Percentiles rank a stretch among this genome's conserved stretches.
Conservation (phyloP, 2,888 invertebrate genomes). For the Sminthurinus aureus region DNA sequence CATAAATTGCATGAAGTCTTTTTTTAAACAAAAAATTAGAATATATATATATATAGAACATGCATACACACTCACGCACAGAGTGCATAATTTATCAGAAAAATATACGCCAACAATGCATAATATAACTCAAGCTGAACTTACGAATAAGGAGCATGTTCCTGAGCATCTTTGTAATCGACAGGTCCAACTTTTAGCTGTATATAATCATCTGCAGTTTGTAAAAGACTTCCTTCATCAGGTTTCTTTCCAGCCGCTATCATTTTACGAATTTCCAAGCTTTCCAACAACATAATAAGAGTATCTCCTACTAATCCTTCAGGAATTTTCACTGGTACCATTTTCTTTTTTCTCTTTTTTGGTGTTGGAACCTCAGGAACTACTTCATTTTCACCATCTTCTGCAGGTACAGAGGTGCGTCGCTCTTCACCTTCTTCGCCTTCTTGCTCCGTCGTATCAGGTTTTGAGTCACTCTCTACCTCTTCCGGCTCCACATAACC, state of each 20-base stretch:
- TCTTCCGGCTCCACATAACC: slow-evolving; percentile 30
- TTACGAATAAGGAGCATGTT: slow-evolving; percentile 56
- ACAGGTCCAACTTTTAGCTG: slow-evolving; percentile 51
- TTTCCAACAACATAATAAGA: slow-evolving; percentile 54
- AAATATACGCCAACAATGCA: no score
- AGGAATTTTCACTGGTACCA: slow-evolving; percentile 49
- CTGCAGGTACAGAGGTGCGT: background rate
- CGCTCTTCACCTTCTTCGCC: background rate
- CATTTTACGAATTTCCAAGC: slow-evolving; percentile 51
- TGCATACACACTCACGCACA: no score
- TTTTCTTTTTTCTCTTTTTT: slow-evolving; percentile 36
- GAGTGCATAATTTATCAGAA: no score
- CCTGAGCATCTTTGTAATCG: slow-evolving; percentile 49
- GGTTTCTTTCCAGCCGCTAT: slow-evolving; percentile 47
- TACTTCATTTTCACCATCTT: slow-evolving; percentile 7
- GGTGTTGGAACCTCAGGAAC: background rate
- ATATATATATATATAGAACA: background rate
- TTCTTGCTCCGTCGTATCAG: background rate
- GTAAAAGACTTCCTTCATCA: slow-evolving; percentile 31
- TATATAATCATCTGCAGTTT: slow-evolving; percentile 57
- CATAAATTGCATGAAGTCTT: slow-evolving; percentile 55
- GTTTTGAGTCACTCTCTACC: background rate
- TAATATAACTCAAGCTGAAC: background rate
- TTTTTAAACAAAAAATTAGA: background rate
- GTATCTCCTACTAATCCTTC: slow-evolving; percentile 53